phyloP scores from a whole-genome alignment of 2,113 vertebrate species.

The Zosterops hypoxanthus region DNA sequence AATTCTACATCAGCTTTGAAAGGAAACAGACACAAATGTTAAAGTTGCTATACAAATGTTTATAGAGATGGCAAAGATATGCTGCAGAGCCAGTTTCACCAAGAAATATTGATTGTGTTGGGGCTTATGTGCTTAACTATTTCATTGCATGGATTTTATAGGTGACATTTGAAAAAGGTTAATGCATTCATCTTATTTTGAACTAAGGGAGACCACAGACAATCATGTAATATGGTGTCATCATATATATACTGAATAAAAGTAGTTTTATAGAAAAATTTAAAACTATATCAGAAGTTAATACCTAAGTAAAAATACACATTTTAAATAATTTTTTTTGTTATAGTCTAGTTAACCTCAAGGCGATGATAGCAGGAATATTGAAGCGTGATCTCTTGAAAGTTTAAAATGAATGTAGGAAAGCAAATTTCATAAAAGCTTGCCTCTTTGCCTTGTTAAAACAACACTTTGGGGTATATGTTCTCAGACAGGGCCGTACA shows the following conservation, averaged over 20 bases:
- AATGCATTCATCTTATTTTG: slow-evolving; percentile 6
- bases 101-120: neutral
- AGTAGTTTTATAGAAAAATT: neutral
- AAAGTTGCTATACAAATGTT: slow-evolving; percentile 4
- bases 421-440: neutral
- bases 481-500: neutral
- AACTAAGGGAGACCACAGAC: neutral
- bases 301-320: neutral
- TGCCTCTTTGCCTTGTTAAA: neutral
- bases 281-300: neutral
- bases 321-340: neutral
- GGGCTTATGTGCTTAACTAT: slow-evolving; percentile 24
- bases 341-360: neutral
- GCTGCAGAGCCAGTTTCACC: neutral
- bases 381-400: neutral
- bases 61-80: neutral
- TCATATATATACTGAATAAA: neutral
- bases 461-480: neutral
- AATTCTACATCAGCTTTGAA: neutral
- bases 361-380: neutral
- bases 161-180: slow-evolving; percentile 18
- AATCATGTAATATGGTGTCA: neutral
- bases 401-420: neutral
- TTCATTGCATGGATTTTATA: neutral
- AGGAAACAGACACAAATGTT: neutral